A percentile compares a stretch with the other conserved stretches of the same genome.
These are phyloP conservation scores for Uropsilus gracilis DNA, from an alignment of 2,113 vertebrate genomes.

Conservation along the genomic window DNA sequence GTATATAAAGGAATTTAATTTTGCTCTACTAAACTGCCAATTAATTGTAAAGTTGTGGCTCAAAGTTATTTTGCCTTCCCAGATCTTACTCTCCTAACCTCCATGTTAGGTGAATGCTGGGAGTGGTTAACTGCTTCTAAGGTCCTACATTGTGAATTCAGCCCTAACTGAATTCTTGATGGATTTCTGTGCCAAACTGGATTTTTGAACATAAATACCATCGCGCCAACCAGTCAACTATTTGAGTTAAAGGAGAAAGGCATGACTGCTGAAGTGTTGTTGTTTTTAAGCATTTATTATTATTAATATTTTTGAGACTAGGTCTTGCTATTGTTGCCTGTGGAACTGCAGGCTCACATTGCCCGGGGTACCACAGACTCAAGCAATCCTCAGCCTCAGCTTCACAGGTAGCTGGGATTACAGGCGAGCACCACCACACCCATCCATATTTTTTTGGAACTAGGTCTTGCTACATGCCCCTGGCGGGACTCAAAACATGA, in stretches of 20 bases:
- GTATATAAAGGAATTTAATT: neutral
- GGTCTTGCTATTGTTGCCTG: too few species aligned
- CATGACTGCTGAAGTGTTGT: neutral
- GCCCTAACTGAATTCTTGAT: neutral
- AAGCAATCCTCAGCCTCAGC: too few species aligned
- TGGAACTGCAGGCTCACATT: too few species aligned
- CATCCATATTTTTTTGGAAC: too few species aligned
- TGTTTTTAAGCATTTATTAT: too few species aligned
- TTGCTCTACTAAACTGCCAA: neutral
- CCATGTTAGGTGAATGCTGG: fast-evolving
- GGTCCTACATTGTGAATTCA: neutral
- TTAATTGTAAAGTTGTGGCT: neutral
- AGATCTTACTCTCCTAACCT: neutral
- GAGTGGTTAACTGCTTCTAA: neutral
- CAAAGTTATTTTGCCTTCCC: neutral
- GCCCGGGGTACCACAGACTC: too few species aligned
- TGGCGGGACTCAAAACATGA: too few species aligned
- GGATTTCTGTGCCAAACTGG: neutral
- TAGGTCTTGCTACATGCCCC: too few species aligned
- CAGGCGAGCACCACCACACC: too few species aligned
- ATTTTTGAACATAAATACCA: neutral
- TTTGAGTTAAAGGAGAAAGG: neutral
- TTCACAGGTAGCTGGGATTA: too few species aligned
- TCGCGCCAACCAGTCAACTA: neutral
- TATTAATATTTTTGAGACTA: too few species aligned